Base-by-base conservation (phyloP, 2,113 vertebrate genomes). In the Serilophus lunatus region DNA sequence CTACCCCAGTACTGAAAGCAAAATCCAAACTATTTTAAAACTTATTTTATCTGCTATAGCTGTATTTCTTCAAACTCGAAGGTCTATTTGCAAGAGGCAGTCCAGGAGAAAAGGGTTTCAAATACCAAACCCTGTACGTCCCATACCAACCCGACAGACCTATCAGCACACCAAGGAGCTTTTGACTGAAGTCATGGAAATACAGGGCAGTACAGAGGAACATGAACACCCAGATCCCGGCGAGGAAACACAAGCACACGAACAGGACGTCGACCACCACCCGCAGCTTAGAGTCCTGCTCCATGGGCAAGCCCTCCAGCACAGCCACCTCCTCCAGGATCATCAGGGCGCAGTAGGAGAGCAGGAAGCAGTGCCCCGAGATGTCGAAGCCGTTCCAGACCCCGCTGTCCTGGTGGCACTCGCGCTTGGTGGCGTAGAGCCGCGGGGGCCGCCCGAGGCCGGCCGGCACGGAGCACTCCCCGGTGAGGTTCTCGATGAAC, bases 321-420 rank as follows among this genome's bases (percentile, higher is more conserved):
- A 99, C 98, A 0, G 98, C 98, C 65, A 98, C 98, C 54, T 99
- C 99, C 90, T 99, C 99, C 90, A 98, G 68, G 16, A 99, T 99
- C 94, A 99, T 97, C 63, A 99, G 98, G 3, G 98, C 92, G 0
- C 99, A 99, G 97, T 99, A 99, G 0, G 98, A 86, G 86, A 99
- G 98, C 83, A 99, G 98, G 87, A 99, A 99, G 72, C 98, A 99
- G 97, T 99, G 99, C 25, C 99, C 99, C 0, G 99, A 99, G 95
- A 99, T 99, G 98, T 99, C 99, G 7, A 98, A 99, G 72, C 99
- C 98, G 1, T 96, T 22, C 99, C 99, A 99, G 44, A 97, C 95
- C 33, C 98, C 98, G 1, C 98, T 98, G 24, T 97, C 97, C 33
- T 42, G 81, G 53, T 88, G 98, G 97, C 99, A 99, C n/a, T 95